Conservation (phyloP, 2,888 invertebrate genomes). For the Nematopogon swammerdamellus region DNA sequence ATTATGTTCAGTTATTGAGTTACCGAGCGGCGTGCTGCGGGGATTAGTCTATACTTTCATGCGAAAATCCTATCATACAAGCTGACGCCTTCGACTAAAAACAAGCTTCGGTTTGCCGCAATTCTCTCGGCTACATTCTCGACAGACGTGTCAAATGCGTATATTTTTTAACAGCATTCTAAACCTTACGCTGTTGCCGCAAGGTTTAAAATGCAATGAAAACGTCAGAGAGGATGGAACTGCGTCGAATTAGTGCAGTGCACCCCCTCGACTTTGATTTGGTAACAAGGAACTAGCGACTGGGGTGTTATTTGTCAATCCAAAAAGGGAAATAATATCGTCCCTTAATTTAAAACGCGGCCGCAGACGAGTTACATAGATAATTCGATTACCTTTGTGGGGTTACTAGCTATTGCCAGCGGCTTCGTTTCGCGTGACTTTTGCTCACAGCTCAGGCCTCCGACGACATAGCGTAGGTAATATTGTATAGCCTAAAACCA, state of each 20-base stretch:
- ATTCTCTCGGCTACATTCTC: conserved; percentile 10
- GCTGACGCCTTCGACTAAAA: conserved; percentile 53
- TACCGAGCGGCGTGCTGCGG: conserved; percentile 42
- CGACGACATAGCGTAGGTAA: too few species aligned
- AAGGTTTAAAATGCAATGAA: conserved; percentile 13
- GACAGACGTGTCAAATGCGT: neutral
- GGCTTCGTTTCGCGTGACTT: too few species aligned
- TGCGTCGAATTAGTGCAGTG: conserved; percentile 17
- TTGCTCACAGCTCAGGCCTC: too few species aligned
- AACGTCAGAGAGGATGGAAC: conserved; percentile 15
- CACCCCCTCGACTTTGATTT: conserved; percentile 31
- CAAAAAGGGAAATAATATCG: conserved; percentile 42
- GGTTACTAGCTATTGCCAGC: too few species aligned
- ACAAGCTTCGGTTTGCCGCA: conserved; percentile 51
- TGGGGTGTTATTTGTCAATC: conserved; percentile 43
- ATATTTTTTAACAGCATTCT: conserved; percentile 8
- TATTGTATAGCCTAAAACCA: too few species aligned
- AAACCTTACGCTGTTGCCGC: conserved; percentile 10
- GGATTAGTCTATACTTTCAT: conserved; percentile 57
- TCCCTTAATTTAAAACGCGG: conserved; percentile 39
- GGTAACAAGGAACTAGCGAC: conserved; percentile 41
- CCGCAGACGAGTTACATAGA: conserved; percentile 48
- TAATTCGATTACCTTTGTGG: conserved; percentile 45
- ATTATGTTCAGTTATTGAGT: conserved; percentile 53
- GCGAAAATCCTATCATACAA: conserved; percentile 56